These are phyloP conservation scores for Calliphora vomitoria DNA, from an alignment of 2,888 invertebrate genomes.

Conservation along the genomic window DNA sequence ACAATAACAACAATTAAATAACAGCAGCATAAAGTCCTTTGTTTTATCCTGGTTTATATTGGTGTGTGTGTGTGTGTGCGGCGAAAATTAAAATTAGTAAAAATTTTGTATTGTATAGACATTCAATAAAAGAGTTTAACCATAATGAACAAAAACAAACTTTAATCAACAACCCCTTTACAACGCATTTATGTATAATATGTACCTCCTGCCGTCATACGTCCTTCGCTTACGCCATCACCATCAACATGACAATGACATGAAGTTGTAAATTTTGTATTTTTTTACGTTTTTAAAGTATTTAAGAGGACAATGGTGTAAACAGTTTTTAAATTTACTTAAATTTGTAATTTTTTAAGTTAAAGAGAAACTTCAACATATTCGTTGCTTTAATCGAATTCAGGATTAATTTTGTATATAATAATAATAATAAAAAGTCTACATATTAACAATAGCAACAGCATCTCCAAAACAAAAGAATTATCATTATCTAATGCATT, in stretches of 20 bases:
- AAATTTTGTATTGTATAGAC: slow-evolving; percentile 75
- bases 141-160: slow-evolving; percentile 51
- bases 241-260: slow-evolving; percentile 11
- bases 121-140: slow-evolving; percentile 65
- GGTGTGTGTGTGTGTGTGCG: slow-evolving; percentile 77
- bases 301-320: slow-evolving; percentile 4
- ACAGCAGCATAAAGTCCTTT: slow-evolving; percentile 59
- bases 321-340: not conserved
- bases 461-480: no score
- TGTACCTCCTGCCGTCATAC: not conserved
- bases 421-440: no score
- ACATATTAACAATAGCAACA: no score
- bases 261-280: not conserved
- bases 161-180: slow-evolving; percentile 51
- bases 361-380: not conserved
- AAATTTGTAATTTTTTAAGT: not conserved
- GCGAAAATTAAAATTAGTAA: slow-evolving; percentile 83
- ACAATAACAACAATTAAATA: slow-evolving; percentile 55
- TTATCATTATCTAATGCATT: no score
- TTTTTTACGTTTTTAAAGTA: not conserved
- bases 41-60: slow-evolving; percentile 46
- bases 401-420: no score
- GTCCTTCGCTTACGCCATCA: not conserved
- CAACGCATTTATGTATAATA: not conserved
- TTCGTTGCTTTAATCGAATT: not conserved